These are phyloP conservation scores for Tribolium madens DNA, from an alignment of 1,140 invertebrate genomes.

Conservation along the genomic window DNA sequence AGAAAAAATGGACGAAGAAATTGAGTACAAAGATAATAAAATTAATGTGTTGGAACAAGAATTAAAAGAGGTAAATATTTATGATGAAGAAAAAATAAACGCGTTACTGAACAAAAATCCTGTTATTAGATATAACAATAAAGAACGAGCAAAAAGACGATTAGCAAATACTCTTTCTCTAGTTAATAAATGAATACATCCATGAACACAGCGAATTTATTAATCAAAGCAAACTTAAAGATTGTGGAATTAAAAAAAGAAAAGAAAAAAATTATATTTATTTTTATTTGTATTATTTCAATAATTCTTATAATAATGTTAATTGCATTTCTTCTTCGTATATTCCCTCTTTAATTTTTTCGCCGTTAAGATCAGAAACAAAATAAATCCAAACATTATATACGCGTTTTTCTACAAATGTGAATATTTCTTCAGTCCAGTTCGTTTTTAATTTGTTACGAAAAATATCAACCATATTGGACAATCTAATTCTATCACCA, in stretches of 20 bases:
- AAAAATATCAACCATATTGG: slow-evolving; percentile 37
- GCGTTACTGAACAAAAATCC: slow-evolving; percentile 11
- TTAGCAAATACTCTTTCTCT: slow-evolving; percentile 33
- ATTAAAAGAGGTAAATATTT: slow-evolving; percentile 16
- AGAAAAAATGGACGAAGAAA: slow-evolving; percentile 26
- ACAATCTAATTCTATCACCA: slow-evolving; percentile 41
- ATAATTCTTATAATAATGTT: slow-evolving; percentile 44
- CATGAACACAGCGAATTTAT: slow-evolving; percentile 37
- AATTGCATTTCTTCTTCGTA: slow-evolving; percentile 39
- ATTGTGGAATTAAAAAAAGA: slow-evolving; percentile 37
- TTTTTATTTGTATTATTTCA: slow-evolving; percentile 40
- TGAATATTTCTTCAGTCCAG: slow-evolving; percentile 45
- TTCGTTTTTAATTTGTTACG: slow-evolving; percentile 46
- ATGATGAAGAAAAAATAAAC: slow-evolving; percentile 32
- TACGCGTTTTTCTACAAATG: slow-evolving; percentile 38
- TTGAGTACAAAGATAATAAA: slow-evolving; percentile 36
- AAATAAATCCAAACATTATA: slow-evolving; percentile 43
- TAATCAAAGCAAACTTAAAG: slow-evolving; percentile 37
- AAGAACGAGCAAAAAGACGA: slow-evolving; percentile 19
- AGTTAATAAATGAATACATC: slow-evolving; percentile 16
- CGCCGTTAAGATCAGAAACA: slow-evolving; percentile 39
- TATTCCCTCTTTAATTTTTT: slow-evolving; percentile 39
- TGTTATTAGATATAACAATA: slow-evolving; percentile 20
- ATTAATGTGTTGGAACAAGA: slow-evolving; percentile 40
- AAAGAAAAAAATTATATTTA: slow-evolving; percentile 31